phyloP scores from a whole-genome alignment of 2,113 vertebrate species.

The Dasypus novemcinctus region DNA sequence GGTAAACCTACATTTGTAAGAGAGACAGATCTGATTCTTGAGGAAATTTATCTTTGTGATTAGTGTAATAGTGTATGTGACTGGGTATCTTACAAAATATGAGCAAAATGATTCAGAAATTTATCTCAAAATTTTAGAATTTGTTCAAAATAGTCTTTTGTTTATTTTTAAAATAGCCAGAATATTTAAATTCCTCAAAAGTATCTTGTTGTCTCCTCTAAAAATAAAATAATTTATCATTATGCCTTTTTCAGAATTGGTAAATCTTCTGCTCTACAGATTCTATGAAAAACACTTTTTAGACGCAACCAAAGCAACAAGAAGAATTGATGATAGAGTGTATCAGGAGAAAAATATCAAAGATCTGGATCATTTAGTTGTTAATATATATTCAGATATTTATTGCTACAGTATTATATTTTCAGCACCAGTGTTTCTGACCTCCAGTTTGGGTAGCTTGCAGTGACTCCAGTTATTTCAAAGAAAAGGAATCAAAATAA shows the following conservation, averaged over 20 bases:
- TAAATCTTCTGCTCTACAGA: background rate
- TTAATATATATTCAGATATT: background rate
- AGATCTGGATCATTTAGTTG: background rate
- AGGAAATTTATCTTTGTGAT: background rate
- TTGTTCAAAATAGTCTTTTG: background rate
- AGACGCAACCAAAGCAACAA: background rate
- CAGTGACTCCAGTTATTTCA: background rate
- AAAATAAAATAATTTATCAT: conserved; percentile 3
- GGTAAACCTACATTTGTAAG: background rate
- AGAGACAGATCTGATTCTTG: background rate
- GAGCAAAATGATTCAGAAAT: background rate
- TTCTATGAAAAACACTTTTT: background rate
- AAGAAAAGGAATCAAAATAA: background rate
- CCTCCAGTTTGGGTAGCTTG: background rate
- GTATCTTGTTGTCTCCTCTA: background rate
- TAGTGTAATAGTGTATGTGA: background rate
- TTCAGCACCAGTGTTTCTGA: background rate
- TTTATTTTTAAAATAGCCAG: background rate
- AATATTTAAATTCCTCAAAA: background rate
- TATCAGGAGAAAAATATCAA: background rate
- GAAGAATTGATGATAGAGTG: background rate
- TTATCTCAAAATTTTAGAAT: background rate
- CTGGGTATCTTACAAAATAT: background rate
- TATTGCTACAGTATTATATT: background rate
- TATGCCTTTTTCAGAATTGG: background rate